Evolutionary conservation across 2,113 vertebrate species (phyloP), one percentile per base, ranked within the genome.

Genomic region (Rhinolophus sinicus): DNA sequence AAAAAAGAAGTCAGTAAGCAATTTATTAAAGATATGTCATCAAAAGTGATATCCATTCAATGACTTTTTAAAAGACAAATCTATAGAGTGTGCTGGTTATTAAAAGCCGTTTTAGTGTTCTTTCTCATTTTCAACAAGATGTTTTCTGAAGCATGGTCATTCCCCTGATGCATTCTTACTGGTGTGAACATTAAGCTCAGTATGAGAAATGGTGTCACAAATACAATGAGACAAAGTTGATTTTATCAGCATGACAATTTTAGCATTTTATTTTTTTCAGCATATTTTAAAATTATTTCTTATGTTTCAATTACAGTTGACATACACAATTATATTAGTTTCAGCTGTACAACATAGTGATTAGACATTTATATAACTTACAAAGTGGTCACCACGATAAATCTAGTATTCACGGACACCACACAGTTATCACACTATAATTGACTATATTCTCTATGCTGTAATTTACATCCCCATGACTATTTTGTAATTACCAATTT

Each of bases 91-190:
- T 26, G 35, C 58, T 65, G 21, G 24, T 38, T 90, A 16, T 83
- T 76, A 72, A 92, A 88, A 95, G 40, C 40, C 83, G 19, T 69
- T 84, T 92, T 70, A 38, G 22, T 92, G 10, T n/a, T 72, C 28
- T 38, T 14, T 89, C 8, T 62, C 62, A 47, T 75, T 88, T 88
- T 44, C 56, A 64, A 40, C 21, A 77, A 62, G 35, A 77, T 70
- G 38, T 72, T 8, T 81, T 81, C n/a, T 35, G 54, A 94, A 60
- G 22, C 64, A n/a, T 73, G 16, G 44, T 78, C 26, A n/a, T 75
- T 64, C 60, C 33, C 26, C 76, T 75, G 81, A 52, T 70, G 28
- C 13, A 60, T 75, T 67, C 65, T 56, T 88, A 7, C 19, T 90
- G 47, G 1, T 77, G 22, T 81, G 67, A 94, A 47, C 1, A 9